Evolutionary conservation across 2,113 vertebrate species (phyloP).

Genomic region (Arvicanthis niloticus): DNA sequence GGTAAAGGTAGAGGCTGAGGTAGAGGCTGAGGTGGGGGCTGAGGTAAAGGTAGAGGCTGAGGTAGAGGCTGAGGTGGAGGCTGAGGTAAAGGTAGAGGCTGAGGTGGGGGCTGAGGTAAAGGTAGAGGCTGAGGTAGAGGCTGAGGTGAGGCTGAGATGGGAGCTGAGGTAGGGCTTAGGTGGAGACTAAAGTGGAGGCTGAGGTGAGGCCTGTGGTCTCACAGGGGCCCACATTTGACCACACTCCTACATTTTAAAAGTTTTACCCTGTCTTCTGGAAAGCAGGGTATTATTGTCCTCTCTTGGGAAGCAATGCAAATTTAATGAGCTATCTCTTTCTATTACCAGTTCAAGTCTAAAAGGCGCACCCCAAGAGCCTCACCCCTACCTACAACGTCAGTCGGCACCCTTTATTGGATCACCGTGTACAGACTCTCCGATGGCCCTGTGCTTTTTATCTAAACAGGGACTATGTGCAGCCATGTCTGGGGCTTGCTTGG

Average conservation of each 20-base stretch:
- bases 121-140: background rate
- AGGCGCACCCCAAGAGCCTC: too few relatives aligned
- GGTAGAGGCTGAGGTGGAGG: background rate
- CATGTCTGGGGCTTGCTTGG: fast-evolving
- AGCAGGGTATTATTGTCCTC: background rate
- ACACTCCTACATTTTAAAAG: background rate
- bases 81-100: background rate
- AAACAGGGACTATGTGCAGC: too few relatives aligned
- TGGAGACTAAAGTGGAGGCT: background rate
- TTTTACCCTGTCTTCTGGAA: background rate
- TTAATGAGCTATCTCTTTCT: background rate
- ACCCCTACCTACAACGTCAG: background rate
- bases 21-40: background rate
- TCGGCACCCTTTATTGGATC: too few relatives aligned
- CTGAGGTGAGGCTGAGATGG: background rate
- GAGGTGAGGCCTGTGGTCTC: background rate
- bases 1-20: background rate
- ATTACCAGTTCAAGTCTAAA: too few relatives aligned
- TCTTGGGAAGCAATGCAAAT: background rate
- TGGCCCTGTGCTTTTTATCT: background rate
- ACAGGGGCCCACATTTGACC: background rate
- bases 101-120: background rate
- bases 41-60: background rate
- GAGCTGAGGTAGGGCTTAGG: background rate
- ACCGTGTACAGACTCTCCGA: fast-evolving